These are phyloP conservation scores for Pagrus major DNA, from an alignment of 2,113 vertebrate genomes.

Conservation along the genomic window DNA sequence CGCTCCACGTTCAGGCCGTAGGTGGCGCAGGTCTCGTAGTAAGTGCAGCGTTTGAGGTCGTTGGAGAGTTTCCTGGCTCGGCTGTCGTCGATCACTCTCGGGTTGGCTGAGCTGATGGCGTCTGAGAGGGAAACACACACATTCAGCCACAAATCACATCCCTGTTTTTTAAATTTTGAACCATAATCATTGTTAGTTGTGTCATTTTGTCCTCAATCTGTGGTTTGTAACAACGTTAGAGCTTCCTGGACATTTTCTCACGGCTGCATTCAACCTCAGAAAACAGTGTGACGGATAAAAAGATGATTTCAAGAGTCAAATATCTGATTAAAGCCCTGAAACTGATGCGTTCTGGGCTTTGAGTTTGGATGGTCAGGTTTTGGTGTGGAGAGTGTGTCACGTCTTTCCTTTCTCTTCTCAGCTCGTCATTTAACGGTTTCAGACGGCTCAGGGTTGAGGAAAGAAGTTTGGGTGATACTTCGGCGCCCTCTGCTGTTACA, in stretches of 20 bases:
- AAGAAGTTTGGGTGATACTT: neutral
- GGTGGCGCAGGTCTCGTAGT: slow-evolving; percentile 98
- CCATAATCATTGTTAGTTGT: no score
- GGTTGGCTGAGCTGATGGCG: slow-evolving; percentile 95
- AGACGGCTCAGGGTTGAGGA: no score
- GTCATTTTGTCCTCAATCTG: no score
- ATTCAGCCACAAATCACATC: no score
- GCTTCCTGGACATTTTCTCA: no score
- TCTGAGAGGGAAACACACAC: slow-evolving; percentile 77
- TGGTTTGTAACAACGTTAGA: no score
- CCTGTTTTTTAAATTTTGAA: no score
- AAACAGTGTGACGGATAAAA: no score
- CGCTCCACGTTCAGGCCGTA: slow-evolving; percentile 98
- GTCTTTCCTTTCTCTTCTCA: no score
- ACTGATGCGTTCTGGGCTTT: neutral
- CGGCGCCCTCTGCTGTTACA: slow-evolving; percentile 47
- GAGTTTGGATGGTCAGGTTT: neutral
- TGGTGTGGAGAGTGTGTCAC: neutral
- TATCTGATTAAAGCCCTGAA: neutral
- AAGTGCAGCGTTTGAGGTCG: slow-evolving; percentile 97
- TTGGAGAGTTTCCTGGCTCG: slow-evolving; percentile 93
- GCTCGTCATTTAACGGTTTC: no score
- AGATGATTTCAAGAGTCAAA: neutral
- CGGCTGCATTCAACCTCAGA: neutral
- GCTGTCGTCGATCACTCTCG: slow-evolving; percentile 93